Evolutionary conservation across 2,797 vertebrate species (phyloP), one percentile per base, ranked within the genome.

Genomic region (Gorsachius magnificus): DNA sequence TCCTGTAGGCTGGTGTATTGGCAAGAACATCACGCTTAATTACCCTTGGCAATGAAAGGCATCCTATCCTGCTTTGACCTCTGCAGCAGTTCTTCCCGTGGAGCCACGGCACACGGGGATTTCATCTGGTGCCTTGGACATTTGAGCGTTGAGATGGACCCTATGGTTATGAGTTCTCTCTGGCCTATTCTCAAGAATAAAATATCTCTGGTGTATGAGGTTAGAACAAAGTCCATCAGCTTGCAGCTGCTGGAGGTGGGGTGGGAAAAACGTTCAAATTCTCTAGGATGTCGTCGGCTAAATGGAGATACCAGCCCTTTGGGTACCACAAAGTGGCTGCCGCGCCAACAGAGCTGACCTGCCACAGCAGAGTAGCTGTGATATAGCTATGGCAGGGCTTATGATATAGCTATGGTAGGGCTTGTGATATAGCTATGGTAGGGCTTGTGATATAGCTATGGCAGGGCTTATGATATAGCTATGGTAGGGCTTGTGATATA

Each of bases 271-370:
- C 16, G 53, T 50, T 4, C 4, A 24, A n/a, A 50, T 79, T 56
- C n/a, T 53, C 13, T 15, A 9, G 28, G 21, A 5, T 19, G 36
- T 35, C 1, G 0, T 63, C 3, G 0, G 35, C 58, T 21, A 31
- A 48, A 26, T 4, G 11, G 60, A 36, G 11, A 11, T 16, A n/a
- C 15, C 14, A 45, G 33, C 21, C 10, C 21, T 66, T 50, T 6
- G 7, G 36, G n/a, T 33, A 48, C 31, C 60, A 24, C 12, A 3
- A 38, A 24, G 21, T n/a, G 31, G 33, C 66, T 78, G 56, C 38
- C 5, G 6, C 4, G 2, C n/a, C 16, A 8, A 7, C 36, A 10
- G 43, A 69, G 28, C 5, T 46, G 33, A 28, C 33, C 33, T 45
- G 7, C 28, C 29, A 11, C 3, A 6, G 79, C 54, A 22, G 12